A percentile compares a stretch with the other conserved stretches of the same genome.
Conservation (phyloP, 2,888 invertebrate genomes). For the Drosophila melanocephala region DNA sequence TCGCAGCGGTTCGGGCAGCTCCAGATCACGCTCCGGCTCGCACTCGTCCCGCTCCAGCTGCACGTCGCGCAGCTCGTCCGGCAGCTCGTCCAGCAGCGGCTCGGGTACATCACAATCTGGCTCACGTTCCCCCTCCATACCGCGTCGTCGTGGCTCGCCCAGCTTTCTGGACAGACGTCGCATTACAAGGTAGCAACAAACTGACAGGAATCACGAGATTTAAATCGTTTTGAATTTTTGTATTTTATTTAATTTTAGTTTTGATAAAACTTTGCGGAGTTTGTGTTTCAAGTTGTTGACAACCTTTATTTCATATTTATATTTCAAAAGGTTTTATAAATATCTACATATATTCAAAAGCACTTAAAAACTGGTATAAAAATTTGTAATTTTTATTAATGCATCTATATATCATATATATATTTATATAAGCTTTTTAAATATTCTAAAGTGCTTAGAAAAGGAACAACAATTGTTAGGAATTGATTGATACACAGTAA, state of each 20-base stretch:
- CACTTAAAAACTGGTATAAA: too few species aligned
- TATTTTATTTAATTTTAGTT: not conserved
- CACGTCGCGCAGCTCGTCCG: constrained; percentile 83
- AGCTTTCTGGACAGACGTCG: constrained; percentile 96
- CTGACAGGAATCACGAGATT: not conserved
- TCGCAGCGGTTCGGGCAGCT: constrained; percentile 80
- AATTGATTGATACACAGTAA: too few species aligned
- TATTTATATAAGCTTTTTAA: not conserved
- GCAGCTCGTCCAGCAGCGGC: constrained; percentile 82
- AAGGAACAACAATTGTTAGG: too few species aligned
- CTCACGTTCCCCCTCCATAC: constrained; percentile 95
- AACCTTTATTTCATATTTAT: not conserved
- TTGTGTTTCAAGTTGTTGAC: not conserved
- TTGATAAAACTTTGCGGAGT: constrained; percentile 21
- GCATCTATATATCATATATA: not conserved
- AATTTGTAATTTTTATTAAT: too few species aligned
- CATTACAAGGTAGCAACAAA: constrained; percentile 93
- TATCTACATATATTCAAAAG: not conserved
- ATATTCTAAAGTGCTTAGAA: not conserved
- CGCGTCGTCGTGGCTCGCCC: constrained; percentile 96
- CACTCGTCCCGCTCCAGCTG: constrained; percentile 83
- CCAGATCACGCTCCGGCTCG: constrained; percentile 83
- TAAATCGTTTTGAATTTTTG: not conserved
- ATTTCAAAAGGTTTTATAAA: not conserved
- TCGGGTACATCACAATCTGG: constrained; percentile 85